Evolutionary conservation across 2,888 invertebrate species (phyloP).

Genomic region (Monoplex corrugatus): DNA sequence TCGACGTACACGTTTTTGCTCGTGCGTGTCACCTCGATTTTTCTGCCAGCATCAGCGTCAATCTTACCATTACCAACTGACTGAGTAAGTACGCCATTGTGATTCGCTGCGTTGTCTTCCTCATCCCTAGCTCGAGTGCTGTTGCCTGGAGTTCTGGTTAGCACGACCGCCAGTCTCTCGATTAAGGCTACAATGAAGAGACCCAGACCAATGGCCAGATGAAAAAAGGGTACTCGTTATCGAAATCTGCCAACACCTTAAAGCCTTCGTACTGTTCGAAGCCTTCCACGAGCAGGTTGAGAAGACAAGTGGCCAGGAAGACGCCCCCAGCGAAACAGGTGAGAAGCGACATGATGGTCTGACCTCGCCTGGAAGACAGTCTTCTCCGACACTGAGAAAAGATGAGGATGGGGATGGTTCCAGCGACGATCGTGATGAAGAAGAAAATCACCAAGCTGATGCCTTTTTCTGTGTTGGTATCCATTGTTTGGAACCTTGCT

Average conservation of each 20-base stretch:
- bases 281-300: slow-evolving; percentile 77
- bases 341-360: slow-evolving; percentile 47
- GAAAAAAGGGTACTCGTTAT: slow-evolving; percentile 73
- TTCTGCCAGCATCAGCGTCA: too few relatives aligned
- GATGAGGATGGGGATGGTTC: slow-evolving; percentile 51
- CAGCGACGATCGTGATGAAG: slow-evolving; percentile 42
- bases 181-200: slow-evolving; percentile 76
- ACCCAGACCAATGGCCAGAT: slow-evolving; percentile 74
- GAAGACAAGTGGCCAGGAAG: slow-evolving; percentile 78
- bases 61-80: too few relatives aligned
- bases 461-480: slow-evolving; percentile 39
- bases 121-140: neutral
- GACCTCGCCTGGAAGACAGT: neutral
- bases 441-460: slow-evolving; percentile 47
- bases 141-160: neutral
- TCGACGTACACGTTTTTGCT: too few relatives aligned
- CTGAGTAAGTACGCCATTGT: neutral
- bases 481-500: too few relatives aligned
- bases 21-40: too few relatives aligned
- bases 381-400: slow-evolving; percentile 38
- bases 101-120: neutral
- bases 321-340: slow-evolving; percentile 78
- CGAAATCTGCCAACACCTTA: slow-evolving; percentile 57
- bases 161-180: slow-evolving; percentile 59
- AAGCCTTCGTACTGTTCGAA: slow-evolving; percentile 68